Evolutionary conservation across 2,888 invertebrate genomes (phyloP).

Genomic region (Anarsia innoxiella): DNA sequence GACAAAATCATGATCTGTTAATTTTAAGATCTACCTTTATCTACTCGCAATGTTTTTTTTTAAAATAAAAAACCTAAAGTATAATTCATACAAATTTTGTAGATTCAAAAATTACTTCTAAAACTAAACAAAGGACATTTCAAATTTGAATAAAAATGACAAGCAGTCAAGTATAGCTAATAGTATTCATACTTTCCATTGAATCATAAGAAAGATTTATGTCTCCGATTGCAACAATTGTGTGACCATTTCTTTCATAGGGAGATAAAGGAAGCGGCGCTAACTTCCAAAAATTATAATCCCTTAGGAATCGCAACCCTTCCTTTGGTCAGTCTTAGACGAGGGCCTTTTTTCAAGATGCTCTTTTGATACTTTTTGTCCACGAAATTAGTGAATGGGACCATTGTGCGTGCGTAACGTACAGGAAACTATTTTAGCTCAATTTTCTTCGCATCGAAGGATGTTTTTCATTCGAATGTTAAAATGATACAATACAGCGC

Average conservation of each 20-base stretch:
- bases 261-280: conserved; percentile 47
- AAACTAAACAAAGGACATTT: no score
- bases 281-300: conserved; percentile 52
- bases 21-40: no score
- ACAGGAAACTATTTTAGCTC: conserved; percentile 58
- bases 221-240: conserved; percentile 32
- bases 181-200: conserved; percentile 15
- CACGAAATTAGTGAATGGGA: conserved; percentile 38
- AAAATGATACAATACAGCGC: no score
- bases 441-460: conserved; percentile 51
- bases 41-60: no score
- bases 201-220: conserved; percentile 26
- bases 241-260: conserved; percentile 18
- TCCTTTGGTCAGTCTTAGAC: conserved; percentile 27
- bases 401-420: conserved; percentile 52
- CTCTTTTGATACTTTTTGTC: conserved; percentile 34
- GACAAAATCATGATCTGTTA: no score
- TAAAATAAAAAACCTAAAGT: no score
- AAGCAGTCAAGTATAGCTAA: no score
- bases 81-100: no score
- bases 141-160: no score
- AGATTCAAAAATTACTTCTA: no score
- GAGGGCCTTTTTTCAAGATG: conserved; percentile 27
- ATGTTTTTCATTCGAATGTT: no score
- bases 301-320: conserved; percentile 52